Evolutionary conservation across 2,797 vertebrate genomes (phyloP).

Genomic region (Alfaro cultratus): DNA sequence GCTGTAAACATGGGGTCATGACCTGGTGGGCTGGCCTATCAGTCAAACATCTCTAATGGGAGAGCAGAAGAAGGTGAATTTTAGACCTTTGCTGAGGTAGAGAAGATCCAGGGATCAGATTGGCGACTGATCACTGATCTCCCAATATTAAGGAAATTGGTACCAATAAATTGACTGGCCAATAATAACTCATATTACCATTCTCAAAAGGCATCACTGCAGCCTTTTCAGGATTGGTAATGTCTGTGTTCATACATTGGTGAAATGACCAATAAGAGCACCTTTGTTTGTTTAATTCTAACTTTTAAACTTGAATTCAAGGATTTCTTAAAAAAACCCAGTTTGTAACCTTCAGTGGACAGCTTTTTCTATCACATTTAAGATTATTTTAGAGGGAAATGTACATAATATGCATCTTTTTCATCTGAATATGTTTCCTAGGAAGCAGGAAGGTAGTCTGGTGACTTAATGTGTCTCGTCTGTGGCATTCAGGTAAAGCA

Average conservation of each 20-base stretch:
- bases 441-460: not conserved
- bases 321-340: not conserved
- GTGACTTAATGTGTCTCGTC: not conserved
- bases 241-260: not conserved
- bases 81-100: too few relatives aligned
- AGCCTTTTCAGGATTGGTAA: not conserved
- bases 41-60: too few relatives aligned
- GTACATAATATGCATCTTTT: not conserved
- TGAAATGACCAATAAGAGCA: not conserved
- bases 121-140: too few relatives aligned
- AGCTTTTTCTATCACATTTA: not conserved
- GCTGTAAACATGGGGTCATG: too few relatives aligned
- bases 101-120: too few relatives aligned
- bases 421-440: not conserved
- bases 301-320: not conserved
- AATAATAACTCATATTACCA: not conserved
- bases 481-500: conserved; percentile 79
- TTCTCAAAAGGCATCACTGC: not conserved
- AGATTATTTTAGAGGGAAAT: not conserved
- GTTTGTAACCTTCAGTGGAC: not conserved
- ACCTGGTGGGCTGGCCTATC: too few relatives aligned
- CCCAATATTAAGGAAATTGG: too few relatives aligned
- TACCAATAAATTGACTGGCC: too few relatives aligned
- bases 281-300: not conserved
- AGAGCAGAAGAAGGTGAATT: too few relatives aligned